phyloP scores from a whole-genome alignment of 2,888 invertebrate genomes.

The Phasia obesa region DNA sequence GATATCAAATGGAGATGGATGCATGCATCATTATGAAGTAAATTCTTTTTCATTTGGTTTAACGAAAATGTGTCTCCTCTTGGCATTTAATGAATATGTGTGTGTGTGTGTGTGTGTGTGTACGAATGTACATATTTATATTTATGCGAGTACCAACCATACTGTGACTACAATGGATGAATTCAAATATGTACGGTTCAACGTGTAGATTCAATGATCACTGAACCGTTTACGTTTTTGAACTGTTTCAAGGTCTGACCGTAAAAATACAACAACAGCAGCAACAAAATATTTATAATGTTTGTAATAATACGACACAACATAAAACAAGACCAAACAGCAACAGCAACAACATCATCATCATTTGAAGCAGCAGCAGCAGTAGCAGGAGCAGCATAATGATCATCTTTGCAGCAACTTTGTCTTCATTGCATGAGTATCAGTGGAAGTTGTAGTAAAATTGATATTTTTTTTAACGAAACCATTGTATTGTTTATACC shows the following conservation, averaged over 20 bases:
- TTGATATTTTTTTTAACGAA: neutral
- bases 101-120: constrained; percentile 38
- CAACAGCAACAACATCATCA: constrained; percentile 33
- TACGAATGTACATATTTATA: neutral
- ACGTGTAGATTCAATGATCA: constrained; percentile 78
- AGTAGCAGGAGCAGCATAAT: constrained; percentile 31
- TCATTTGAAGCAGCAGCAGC: constrained; percentile 39
- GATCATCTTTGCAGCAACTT: neutral
- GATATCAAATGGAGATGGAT: constrained; percentile 49
- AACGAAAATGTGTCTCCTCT: constrained; percentile 48
- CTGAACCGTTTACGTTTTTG: constrained; percentile 82
- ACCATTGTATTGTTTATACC: neutral
- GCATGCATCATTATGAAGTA: constrained; percentile 3
- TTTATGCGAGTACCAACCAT: constrained; percentile 49
- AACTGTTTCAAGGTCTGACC: constrained; percentile 82
- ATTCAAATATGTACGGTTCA: constrained; percentile 74
- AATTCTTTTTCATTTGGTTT: constrained; percentile 47
- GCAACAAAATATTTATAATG: neutral
- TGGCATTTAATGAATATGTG: too few relatives aligned
- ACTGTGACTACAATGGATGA: constrained; percentile 55
- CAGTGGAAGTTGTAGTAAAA: constrained; percentile 5
- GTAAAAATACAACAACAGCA: constrained; percentile 37
- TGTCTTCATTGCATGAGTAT: neutral
- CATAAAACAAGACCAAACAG: constrained; percentile 31
- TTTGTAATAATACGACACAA: constrained; percentile 16